These are phyloP conservation scores for Sebastiscus albofasciatus DNA, from an alignment of 2,797 vertebrate genomes.

Conservation along the genomic window DNA sequence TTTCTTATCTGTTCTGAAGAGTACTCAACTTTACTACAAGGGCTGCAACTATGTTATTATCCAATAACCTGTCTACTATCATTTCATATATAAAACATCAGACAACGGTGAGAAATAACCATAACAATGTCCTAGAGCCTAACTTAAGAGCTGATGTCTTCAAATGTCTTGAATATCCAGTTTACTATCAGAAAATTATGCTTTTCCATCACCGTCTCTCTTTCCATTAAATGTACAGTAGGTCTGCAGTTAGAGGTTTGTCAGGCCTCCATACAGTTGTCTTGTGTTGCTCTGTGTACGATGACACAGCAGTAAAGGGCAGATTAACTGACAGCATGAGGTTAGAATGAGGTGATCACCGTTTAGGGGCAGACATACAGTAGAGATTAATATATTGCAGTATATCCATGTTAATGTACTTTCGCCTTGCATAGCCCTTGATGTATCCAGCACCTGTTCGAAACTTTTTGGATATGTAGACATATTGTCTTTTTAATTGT, in stretches of 20 bases:
- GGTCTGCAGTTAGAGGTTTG: background rate
- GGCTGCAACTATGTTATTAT: background rate
- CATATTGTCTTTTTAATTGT: slow-evolving; percentile 12
- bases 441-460: background rate
- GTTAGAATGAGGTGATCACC: background rate
- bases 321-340: background rate
- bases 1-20: background rate
- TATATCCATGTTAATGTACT: background rate
- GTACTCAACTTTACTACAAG: background rate
- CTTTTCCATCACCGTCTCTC: background rate
- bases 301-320: background rate
- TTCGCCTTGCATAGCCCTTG: background rate
- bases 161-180: background rate
- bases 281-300: background rate
- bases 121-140: background rate
- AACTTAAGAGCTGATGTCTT: background rate
- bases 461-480: background rate
- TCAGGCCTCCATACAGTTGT: background rate
- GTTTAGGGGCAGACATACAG: background rate
- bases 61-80: background rate
- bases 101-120: background rate
- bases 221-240: background rate
- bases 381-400: background rate
- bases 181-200: background rate
- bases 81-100: background rate